A percentile compares a stretch with the other conserved stretches of the same genome.
Conservation (phyloP, 37 sponge, comb jelly and placozoan genomes). For the Axinella damicornis region DNA sequence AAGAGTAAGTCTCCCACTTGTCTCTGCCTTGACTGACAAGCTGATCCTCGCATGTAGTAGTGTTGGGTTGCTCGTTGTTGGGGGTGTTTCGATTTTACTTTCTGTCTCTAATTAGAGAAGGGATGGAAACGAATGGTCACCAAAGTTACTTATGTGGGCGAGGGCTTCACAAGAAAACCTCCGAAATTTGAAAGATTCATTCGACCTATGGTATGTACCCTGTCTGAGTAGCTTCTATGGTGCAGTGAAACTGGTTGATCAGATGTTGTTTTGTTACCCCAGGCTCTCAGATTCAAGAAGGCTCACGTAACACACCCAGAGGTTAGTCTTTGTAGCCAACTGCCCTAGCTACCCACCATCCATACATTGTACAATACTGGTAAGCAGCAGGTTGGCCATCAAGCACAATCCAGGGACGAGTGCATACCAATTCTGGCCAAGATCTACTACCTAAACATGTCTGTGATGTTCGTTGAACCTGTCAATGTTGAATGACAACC, state of each 20-base stretch:
- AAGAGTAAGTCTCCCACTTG: constrained; percentile 50
- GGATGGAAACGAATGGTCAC: constrained; percentile 99
- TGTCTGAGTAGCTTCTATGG: background rate
- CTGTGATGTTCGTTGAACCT: too few relatives aligned
- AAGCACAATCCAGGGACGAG: background rate
- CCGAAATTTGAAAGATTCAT: constrained; percentile 99
- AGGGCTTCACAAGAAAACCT: constrained; percentile 97
- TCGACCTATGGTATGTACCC: constrained; percentile 88
- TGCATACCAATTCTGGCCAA: too few relatives aligned
- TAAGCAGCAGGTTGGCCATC: background rate
- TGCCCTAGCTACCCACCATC: background rate
- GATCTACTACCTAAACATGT: too few relatives aligned
- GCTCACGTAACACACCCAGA: constrained; percentile 99
- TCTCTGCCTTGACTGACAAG: background rate
- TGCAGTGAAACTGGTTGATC: too few relatives aligned
- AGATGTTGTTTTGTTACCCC: background rate
- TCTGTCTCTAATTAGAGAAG: constrained; percentile 59
- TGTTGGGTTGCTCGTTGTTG: too few relatives aligned
- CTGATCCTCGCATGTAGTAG: background rate
- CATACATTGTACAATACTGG: background rate
- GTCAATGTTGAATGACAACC: too few relatives aligned
- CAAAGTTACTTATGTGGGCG: constrained; percentile 96
- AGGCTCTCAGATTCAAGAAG: constrained; percentile 97
- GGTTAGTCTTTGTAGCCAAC: constrained; percentile 37
- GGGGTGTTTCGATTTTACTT: background rate